These are phyloP conservation scores for Urocyon cinereoargenteus DNA, from an alignment of 2,797 vertebrate species.

Conservation along the genomic window DNA sequence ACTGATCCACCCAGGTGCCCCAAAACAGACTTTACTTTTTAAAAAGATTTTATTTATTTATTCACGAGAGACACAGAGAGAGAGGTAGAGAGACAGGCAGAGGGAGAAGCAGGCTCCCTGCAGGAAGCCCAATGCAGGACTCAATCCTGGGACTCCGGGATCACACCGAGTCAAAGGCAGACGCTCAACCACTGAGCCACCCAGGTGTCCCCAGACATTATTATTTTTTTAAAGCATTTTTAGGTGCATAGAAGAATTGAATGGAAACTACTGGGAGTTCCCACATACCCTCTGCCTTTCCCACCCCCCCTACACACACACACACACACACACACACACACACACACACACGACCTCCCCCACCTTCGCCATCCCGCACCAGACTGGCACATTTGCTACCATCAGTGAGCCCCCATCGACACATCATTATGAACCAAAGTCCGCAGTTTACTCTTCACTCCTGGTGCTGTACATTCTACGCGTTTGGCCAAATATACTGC, in stretches of 20 bases:
- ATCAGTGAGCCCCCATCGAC: neutral
- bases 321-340: neutral
- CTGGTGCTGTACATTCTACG: neutral
- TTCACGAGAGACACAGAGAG: too few relatives aligned
- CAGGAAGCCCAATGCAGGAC: too few relatives aligned
- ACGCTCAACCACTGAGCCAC: neutral
- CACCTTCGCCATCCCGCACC: neutral
- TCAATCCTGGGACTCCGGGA: too few relatives aligned
- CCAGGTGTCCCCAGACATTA: neutral
- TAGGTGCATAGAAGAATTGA: conserved; percentile 5
- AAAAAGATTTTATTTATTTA: neutral
- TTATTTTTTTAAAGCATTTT: neutral
- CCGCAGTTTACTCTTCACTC: conserved; percentile 2
- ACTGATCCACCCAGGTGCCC: neutral
- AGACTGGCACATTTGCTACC: neutral
- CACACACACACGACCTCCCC: neutral
- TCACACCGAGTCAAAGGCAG: neutral
- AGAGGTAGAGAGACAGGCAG: too few relatives aligned
- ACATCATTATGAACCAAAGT: neutral
- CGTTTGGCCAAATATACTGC: neutral
- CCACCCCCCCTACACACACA: neutral
- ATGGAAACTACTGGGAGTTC: conserved; percentile 10
- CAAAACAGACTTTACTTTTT: neutral
- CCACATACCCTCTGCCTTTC: neutral
- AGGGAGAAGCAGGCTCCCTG: too few relatives aligned